phyloP scores from a whole-genome alignment of 2,797 vertebrate species.

The Hoplostethus mediterraneus region DNA sequence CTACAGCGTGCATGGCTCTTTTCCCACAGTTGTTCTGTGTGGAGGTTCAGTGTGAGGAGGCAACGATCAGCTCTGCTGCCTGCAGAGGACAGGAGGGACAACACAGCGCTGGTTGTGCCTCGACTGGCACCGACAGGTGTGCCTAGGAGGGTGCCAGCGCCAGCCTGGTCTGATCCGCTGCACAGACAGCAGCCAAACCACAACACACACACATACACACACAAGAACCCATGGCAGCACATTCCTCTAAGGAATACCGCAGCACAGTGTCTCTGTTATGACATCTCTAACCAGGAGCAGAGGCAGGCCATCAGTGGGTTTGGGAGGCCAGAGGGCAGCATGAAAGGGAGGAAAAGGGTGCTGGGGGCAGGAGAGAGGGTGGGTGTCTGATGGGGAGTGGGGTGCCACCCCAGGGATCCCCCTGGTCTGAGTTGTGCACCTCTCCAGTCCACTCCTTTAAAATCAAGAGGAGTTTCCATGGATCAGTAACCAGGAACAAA shows the following conservation, averaged over 20 bases:
- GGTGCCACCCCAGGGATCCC: constrained; percentile 34
- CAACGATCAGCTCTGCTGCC: constrained; percentile 13
- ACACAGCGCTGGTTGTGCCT: constrained; percentile 28
- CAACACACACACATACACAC: constrained; percentile 16
- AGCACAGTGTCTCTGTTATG: constrained; percentile 47
- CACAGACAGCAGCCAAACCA: constrained; percentile 48
- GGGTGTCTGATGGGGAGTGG: no score
- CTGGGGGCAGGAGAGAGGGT: neutral
- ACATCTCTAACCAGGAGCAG: constrained; percentile 56
- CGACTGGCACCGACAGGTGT: constrained; percentile 79
- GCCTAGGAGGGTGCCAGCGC: constrained; percentile 46
- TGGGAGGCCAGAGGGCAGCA: constrained; percentile 36
- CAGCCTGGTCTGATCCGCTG: constrained; percentile 35
- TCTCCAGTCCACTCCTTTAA: constrained; percentile 23
- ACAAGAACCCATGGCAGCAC: constrained; percentile 39
- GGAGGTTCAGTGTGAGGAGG: constrained; percentile 1
- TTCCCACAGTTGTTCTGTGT: neutral
- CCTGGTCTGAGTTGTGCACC: neutral
- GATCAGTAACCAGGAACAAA: constrained; percentile 47
- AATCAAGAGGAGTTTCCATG: constrained; percentile 40
- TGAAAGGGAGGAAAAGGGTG: neutral
- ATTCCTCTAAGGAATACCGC: constrained; percentile 56
- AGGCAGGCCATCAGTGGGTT: constrained; percentile 37
- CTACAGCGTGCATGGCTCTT: neutral
- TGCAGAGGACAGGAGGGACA: constrained; percentile 33